These are phyloP conservation scores for Gastrophryne carolinensis DNA, from an alignment of 2,797 vertebrate species.

Conservation along the genomic window DNA sequence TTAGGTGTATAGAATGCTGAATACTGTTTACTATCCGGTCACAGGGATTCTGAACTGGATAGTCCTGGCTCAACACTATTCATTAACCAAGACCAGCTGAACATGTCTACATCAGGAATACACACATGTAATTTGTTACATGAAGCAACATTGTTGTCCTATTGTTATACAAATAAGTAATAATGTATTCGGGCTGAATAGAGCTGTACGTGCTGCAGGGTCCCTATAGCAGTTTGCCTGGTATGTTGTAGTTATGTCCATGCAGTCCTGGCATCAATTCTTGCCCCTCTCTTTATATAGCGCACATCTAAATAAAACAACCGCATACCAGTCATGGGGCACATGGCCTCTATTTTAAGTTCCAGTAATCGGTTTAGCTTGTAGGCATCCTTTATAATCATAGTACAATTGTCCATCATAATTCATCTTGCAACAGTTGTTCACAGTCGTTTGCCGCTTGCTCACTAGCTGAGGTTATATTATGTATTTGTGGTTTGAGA, in stretches of 20 bases:
- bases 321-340: not conserved
- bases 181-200: not conserved
- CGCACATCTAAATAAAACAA: not conserved
- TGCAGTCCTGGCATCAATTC: not conserved
- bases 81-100: too few species aligned
- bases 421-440: not conserved
- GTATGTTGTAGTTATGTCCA: not conserved
- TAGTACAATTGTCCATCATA: not conserved
- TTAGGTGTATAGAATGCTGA: too few species aligned
- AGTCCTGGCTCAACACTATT: too few species aligned
- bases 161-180: too few species aligned
- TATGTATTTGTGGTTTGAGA: not conserved
- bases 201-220: not conserved
- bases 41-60: too few species aligned
- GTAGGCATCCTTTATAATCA: not conserved
- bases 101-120: too few species aligned
- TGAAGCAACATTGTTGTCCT: too few species aligned
- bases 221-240: not conserved
- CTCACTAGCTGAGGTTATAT: not conserved
- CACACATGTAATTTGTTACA: too few species aligned
- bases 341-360: slow-evolving; percentile 16
- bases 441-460: not conserved
- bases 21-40: too few species aligned
- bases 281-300: not conserved
- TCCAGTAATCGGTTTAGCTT: not conserved